Percentiles rank a stretch among this genome's conserved stretches.
phyloP scores from a whole-genome alignment of 2,797 vertebrate species.

The Argentina silus region DNA sequence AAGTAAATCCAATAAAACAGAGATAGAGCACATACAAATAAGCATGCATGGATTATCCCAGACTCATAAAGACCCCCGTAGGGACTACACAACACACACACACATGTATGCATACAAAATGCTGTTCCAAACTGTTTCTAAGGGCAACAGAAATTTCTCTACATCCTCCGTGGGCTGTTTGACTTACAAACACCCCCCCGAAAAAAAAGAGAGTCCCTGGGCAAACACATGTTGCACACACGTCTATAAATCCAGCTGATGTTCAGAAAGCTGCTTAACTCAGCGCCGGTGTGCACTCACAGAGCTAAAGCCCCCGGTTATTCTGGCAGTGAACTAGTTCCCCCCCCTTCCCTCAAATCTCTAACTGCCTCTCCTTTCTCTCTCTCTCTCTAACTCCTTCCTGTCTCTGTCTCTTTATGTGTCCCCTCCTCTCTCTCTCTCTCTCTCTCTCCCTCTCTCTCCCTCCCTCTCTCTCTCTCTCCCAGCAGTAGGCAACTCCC shows the following conservation, averaged over 20 bases:
- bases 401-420: neutral
- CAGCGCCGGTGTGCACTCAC: conserved; percentile 44
- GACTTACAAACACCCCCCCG: conserved; percentile 59
- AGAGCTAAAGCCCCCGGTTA: conserved; percentile 44
- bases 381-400: neutral
- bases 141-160: conserved; percentile 51
- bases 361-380: neutral
- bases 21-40: conserved; percentile 58
- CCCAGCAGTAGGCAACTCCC: neutral
- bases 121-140: conserved; percentile 40
- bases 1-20: conserved; percentile 62
- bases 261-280: conserved; percentile 62
- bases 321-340: conserved; percentile 38
- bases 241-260: conserved; percentile 57
- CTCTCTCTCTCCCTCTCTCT: neutral
- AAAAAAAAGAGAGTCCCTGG: conserved; percentile 53
- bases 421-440: neutral
- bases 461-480: conserved; percentile 11
- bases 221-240: conserved; percentile 53
- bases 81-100: conserved; percentile 54
- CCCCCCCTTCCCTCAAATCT: neutral
- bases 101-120: conserved; percentile 33
- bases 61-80: conserved; percentile 55
- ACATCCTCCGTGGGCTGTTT: conserved; percentile 54
- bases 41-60: conserved; percentile 55